phyloP scores from a whole-genome alignment of 2,888 invertebrate species.

The Blastobasis lacticolella region DNA sequence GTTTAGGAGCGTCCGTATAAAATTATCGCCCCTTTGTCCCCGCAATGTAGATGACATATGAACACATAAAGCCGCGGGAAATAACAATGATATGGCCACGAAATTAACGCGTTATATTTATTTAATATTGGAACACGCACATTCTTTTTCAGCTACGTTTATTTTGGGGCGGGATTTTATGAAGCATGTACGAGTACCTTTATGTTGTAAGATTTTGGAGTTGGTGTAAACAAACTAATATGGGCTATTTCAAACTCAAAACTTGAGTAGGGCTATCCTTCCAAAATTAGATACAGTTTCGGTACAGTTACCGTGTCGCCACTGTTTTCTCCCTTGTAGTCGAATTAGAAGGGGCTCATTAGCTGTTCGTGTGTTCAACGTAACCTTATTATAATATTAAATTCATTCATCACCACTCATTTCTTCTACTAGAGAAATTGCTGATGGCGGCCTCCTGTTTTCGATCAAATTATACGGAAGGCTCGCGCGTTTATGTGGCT shows the following conservation, averaged over 20 bases:
- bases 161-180: no score
- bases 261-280: neutral
- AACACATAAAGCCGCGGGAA: constrained; percentile 10
- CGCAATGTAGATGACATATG: constrained; percentile 9
- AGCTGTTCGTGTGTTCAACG: neutral
- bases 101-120: constrained; percentile 6
- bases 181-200: no score
- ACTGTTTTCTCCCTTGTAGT: neutral
- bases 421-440: constrained; percentile 32
- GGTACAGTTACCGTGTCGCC: neutral
- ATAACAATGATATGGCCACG: constrained; percentile 5
- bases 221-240: no score
- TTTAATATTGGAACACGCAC: neutral
- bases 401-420: constrained; percentile 35
- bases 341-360: neutral
- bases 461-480: constrained; percentile 62
- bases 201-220: no score
- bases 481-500: constrained; percentile 32
- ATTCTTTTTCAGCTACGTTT: neutral
- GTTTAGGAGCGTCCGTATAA: constrained; percentile 15
- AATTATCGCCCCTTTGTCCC: constrained; percentile 15
- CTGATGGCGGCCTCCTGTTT: constrained; percentile 50
- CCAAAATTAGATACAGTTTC: neutral
- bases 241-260: no score
- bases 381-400: constrained; percentile 14